These are phyloP conservation scores for Coelinius sp. DNA, from an alignment of 2,888 invertebrate genomes.

Conservation along the genomic window DNA sequence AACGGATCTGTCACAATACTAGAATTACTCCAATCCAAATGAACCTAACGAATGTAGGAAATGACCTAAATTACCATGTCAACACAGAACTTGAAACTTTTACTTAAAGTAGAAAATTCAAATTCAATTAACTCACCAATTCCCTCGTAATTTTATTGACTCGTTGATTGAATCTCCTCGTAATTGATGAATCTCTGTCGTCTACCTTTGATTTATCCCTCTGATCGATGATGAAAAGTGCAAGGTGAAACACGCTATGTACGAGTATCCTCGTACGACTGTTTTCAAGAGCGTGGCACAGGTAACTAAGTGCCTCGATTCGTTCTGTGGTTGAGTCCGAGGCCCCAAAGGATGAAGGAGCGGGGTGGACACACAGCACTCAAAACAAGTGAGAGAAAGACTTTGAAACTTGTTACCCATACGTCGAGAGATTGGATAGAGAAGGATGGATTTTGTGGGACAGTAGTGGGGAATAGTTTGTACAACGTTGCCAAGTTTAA, in stretches of 20 bases:
- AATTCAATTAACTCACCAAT: constrained; percentile 8
- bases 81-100: constrained; percentile 1
- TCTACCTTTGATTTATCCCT: background rate
- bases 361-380: constrained; percentile 6
- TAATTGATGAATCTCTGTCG: background rate
- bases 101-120: background rate
- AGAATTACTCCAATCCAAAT: background rate
- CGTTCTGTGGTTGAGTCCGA: background rate
- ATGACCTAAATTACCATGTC: background rate
- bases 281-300: constrained; percentile 57
- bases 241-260: constrained; percentile 29
- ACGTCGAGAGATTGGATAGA: constrained; percentile 14
- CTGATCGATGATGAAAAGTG: constrained; percentile 3
- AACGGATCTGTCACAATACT: background rate
- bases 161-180: background rate
- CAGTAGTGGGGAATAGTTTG: constrained; percentile 49
- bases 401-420: constrained; percentile 6
- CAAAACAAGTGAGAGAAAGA: constrained; percentile 8
- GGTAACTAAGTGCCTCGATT: constrained; percentile 11
- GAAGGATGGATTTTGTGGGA: constrained; percentile 40
- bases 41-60: background rate
- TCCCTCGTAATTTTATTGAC: background rate
- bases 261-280: constrained; percentile 59
- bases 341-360: constrained; percentile 18
- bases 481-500: constrained; percentile 62